Evolutionary conservation across 2,888 invertebrate genomes (phyloP).

Genomic region (Anagyrus pseudococci): DNA sequence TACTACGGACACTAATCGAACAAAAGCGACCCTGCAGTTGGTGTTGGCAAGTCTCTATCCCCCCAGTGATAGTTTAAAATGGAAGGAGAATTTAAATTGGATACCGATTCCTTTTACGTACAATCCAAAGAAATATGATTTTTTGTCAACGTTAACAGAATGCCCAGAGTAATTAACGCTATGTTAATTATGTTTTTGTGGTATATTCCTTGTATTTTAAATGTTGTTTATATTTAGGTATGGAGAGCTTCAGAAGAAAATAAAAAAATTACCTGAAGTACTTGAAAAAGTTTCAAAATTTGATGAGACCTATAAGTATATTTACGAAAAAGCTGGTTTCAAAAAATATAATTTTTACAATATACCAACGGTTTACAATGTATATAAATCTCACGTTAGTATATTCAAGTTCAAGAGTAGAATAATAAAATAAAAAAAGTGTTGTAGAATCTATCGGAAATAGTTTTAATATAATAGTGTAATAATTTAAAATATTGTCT

Average conservation of each 20-base stretch:
- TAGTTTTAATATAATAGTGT: background rate
- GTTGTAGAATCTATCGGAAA: background rate
- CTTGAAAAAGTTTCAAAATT: background rate
- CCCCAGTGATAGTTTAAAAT: slow-evolving; percentile 29
- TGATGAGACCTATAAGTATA: background rate
- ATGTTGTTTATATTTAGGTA: too few species aligned
- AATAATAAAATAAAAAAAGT: too few species aligned
- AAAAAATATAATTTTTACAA: background rate
- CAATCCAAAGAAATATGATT: background rate
- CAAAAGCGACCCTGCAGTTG: slow-evolving; percentile 46
- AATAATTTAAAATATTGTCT: background rate
- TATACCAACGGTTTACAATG: background rate
- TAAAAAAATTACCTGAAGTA: too few species aligned
- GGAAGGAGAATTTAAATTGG: slow-evolving; percentile 42
- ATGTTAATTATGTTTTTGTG: background rate
- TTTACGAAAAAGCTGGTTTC: background rate
- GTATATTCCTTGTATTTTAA: too few species aligned
- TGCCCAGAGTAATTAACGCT: background rate
- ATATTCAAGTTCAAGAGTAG: background rate
- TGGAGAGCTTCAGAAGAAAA: too few species aligned
- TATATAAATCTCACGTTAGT: background rate
- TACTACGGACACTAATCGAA: slow-evolving; percentile 44
- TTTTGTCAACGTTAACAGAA: background rate
- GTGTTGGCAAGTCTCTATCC: slow-evolving; percentile 45
- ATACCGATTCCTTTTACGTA: slow-evolving; percentile 42